Percentiles rank a stretch among this genome's conserved stretches.
phyloP scores from a whole-genome alignment of 2,113 vertebrate genomes.

The Prietella phreatophila region DNA sequence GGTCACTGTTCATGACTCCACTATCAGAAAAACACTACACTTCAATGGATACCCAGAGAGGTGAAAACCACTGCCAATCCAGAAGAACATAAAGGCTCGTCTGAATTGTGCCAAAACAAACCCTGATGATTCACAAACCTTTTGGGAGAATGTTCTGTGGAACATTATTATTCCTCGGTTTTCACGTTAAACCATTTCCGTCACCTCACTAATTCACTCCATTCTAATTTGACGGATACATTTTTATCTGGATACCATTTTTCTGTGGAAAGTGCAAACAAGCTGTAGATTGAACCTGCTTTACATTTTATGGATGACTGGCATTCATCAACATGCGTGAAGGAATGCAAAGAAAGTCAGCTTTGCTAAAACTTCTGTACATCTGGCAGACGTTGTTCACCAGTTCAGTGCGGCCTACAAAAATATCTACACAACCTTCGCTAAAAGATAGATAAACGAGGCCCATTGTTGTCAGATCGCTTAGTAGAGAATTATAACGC shows the following conservation, averaged over 20 bases:
- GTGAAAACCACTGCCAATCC: too few species aligned
- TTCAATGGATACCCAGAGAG: too few species aligned
- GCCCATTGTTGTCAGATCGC: background rate
- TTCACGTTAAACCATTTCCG: too few species aligned
- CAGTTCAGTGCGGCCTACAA: background rate
- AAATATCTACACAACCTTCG: background rate
- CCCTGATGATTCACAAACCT: too few species aligned
- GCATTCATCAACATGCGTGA: background rate
- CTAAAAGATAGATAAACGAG: background rate
- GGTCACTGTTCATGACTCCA: too few species aligned
- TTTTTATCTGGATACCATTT: background rate
- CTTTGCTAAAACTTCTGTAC: background rate
- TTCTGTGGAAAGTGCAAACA: background rate
- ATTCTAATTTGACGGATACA: background rate
- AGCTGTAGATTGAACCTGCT: background rate
- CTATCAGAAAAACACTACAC: too few species aligned
- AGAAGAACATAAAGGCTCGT: too few species aligned
- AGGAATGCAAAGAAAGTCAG: background rate
- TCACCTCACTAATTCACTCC: too few species aligned
- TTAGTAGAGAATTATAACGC: background rate
- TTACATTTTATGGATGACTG: background rate
- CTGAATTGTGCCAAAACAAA: too few species aligned
- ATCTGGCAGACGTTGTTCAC: too few species aligned
- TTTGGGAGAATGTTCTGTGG: too few species aligned
- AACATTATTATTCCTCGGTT: too few species aligned